Evolutionary conservation across 2,888 invertebrate species (phyloP).

Genomic region (Epsilonema sp.): DNA sequence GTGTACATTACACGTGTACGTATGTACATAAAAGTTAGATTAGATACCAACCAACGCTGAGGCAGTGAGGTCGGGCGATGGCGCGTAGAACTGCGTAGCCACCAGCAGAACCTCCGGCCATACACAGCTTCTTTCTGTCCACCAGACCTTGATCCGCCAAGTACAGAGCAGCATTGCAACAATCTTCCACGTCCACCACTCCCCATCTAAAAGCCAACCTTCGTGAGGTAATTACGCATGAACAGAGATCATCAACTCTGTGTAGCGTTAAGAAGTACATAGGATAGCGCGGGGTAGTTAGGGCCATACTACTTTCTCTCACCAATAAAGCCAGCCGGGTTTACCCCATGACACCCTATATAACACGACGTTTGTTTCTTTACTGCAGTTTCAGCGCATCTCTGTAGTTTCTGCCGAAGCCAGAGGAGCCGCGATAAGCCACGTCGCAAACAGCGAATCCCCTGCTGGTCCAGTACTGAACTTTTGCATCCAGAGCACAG

Average conservation of each 20-base stretch:
- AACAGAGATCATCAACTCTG: too few relatives aligned
- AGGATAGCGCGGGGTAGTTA: too few relatives aligned
- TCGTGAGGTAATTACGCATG: too few relatives aligned
- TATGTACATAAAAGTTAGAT: not conserved
- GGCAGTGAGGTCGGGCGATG: conserved; percentile 19
- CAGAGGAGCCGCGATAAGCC: conserved; percentile 34
- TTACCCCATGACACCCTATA: too few relatives aligned
- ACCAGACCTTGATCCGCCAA: conserved; percentile 22
- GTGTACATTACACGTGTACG: too few relatives aligned
- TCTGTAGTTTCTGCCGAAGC: conserved; percentile 31
- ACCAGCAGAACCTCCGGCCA: conserved; percentile 33
- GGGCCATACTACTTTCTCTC: too few relatives aligned
- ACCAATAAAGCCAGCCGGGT: too few relatives aligned
- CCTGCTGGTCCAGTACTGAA: conserved; percentile 31
- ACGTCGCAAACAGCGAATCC: conserved; percentile 35
- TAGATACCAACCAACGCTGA: conserved; percentile 29
- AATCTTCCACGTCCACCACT: conserved; percentile 31
- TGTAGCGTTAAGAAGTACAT: too few relatives aligned
- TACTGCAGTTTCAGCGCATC: conserved; percentile 24
- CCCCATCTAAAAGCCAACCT: conserved; percentile 32
- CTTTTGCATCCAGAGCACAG: conserved; percentile 25
- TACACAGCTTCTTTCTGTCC: conserved; percentile 29
- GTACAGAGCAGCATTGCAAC: conserved; percentile 27
- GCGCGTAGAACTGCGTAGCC: conserved; percentile 16
- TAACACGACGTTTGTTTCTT: too few relatives aligned